A percentile compares a stretch with the other conserved stretches of the same genome.
These are phyloP conservation scores for Epirrhoe tristata DNA, from an alignment of 2,888 invertebrate genomes.

Conservation along the genomic window DNA sequence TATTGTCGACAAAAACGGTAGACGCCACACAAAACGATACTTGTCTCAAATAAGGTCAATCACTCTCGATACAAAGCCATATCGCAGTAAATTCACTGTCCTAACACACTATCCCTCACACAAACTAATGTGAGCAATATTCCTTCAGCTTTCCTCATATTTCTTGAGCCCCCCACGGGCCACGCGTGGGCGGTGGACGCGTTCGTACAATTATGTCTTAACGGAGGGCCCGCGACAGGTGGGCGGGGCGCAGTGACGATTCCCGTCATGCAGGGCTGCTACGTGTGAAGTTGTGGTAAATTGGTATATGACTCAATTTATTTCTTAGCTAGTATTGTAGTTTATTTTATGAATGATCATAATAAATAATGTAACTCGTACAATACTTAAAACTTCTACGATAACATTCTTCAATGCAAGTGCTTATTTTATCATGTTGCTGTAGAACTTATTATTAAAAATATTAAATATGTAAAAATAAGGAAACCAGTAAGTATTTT, in stretches of 20 bases:
- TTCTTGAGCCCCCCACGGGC: conserved; percentile 62
- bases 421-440: neutral
- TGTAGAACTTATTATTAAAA: neutral
- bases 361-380: neutral
- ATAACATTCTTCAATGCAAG: neutral
- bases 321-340: no score
- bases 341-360: no score
- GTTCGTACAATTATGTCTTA: conserved; percentile 77
- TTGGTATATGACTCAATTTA: neutral
- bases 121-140: conserved; percentile 29
- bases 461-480: no score
- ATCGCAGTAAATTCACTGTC: conserved; percentile 1
- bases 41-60: neutral
- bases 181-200: conserved; percentile 67
- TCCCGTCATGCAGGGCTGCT: conserved; percentile 68
- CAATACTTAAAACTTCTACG: neutral
- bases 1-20: no score
- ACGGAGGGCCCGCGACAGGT: conserved; percentile 79
- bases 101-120: conserved; percentile 12
- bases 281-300: conserved; percentile 18
- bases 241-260: conserved; percentile 75
- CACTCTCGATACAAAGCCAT: conserved; percentile 5
- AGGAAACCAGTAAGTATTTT: no score
- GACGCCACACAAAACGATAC: no score
- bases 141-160: conserved; percentile 33